phyloP scores from a whole-genome alignment of 2,888 invertebrate genomes.

The Graphium colonna region DNA sequence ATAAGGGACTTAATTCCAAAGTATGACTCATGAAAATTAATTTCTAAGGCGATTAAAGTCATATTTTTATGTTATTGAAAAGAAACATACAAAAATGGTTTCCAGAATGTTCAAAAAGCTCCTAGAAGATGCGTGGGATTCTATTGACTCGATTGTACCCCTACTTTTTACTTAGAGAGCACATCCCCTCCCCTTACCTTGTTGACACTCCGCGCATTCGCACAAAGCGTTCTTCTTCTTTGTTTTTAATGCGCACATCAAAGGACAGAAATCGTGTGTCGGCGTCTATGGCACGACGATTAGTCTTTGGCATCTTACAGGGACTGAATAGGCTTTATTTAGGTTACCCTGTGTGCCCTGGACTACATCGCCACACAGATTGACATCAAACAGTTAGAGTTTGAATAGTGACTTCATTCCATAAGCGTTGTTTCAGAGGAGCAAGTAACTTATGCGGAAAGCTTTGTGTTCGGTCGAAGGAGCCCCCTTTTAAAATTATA shows the following conservation, averaged over 20 bases:
- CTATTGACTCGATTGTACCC: conserved; percentile 1
- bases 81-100: too few relatives aligned
- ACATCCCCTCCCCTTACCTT: conserved; percentile 5
- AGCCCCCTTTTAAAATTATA: conserved; percentile 1
- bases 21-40: too few relatives aligned
- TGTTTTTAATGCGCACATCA: conserved; percentile 19
- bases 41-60: too few relatives aligned
- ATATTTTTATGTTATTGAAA: too few relatives aligned
- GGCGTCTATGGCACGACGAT: conserved; percentile 4
- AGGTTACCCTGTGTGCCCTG: conserved; percentile 13
- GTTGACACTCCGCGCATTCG: conserved; percentile 18
- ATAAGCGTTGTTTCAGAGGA: not conserved
- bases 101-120: too few relatives aligned
- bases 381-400: conserved; percentile 11
- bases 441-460: not conserved
- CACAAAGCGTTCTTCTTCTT: conserved; percentile 15
- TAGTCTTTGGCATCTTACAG: conserved; percentile 14
- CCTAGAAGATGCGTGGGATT: conserved; percentile 1
- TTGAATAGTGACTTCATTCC: not conserved
- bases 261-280: conserved; percentile 14
- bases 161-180: conserved; percentile 2
- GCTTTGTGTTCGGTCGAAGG: not conserved
- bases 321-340: conserved; percentile 17
- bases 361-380: conserved; percentile 8
- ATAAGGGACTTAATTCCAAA: too few relatives aligned